Evolutionary conservation across 2,797 vertebrate genomes (phyloP), one percentile per base, ranked within the genome.

Genomic region (Acanthurus leucopareius): DNA sequence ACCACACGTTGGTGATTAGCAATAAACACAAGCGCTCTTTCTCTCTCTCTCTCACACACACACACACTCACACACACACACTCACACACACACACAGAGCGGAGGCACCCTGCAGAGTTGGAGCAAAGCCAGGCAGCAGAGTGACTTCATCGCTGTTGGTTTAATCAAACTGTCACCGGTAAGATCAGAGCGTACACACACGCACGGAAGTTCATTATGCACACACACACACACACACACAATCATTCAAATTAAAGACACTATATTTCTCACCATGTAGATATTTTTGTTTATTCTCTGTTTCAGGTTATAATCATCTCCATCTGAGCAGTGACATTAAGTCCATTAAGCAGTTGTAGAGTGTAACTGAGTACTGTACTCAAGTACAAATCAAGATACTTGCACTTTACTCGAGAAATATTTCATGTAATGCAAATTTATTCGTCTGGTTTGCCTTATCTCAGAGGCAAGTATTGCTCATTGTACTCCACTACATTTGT

Each of bases 1-100:
- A 81, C 73, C 86, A 85, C 80, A 91, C 64, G 20, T 75, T 86
- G 85, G 88, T 92, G 92, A 92, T 93, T 92, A 93, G 85, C 90
- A 88, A 87, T 91, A 89, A 87, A 87, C 80, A 88, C 77, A 85
- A 48, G 32, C 28, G 28, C 28, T 32, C 28, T 32, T 32, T 32
- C 28, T 32, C 28, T 32, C 53, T 53, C 28, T n/a, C 66, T 58
- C 53, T 45, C 72, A 65, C 61, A 54, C 20, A 51, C 20, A 54
- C 28, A 61, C 40, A 77, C 63, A 53, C 32, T n/a, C 25, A 25
- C 25, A 25, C 25, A 25, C 25, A 63, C 69, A 61, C 56, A 75
- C 57, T 67, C 35, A 65, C 32, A 54, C 61, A 70, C 66, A 48
- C 67, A 69, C 42, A 81, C 71, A 78, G 35, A 59, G 60, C 3